Base-by-base conservation (phyloP, 2,797 vertebrate species). In the Darevskia nairensis region DNA sequence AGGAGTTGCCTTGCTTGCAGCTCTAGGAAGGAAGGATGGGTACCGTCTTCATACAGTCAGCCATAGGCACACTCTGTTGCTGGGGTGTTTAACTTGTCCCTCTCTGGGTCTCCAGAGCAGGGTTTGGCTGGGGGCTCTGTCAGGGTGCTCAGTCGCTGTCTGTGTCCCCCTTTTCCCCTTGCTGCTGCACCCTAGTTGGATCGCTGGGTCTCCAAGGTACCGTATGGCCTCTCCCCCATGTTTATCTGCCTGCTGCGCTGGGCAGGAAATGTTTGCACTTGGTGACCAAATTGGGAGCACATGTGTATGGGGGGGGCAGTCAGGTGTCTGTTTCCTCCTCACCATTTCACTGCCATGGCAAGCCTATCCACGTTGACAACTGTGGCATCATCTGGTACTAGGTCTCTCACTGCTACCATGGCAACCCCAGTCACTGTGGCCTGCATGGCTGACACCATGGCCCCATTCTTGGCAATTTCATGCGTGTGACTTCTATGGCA, bases 181-280 rank as follows among this genome's bases (percentile, higher is more conserved):
- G 91, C 94, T 95, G 94, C 89, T 86, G 90, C 80, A 90, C 92
- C 89, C 90, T 92, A 95, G 95, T 86, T 95, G 94, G 93, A 94
- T 91, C 93, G 91, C 93, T 96, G 95, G 95, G 94, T 96, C 59
- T 94, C 96, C 83, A 93, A 96, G 95, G 94, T 95, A 92, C 91
- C 89, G 94, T 90, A 90, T 13, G 64, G 69, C 85, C 59, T 55
- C 15, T 44, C 84, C 76, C 74, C 55, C 50, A 10, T 86, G 35
- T 82, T 80, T 66, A 35, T 75, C 86, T 77, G 82, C 71, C 89
- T 90, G 82, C 55, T 68, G 71, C 69, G 82, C 64, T 61, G 91
- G 93, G 92, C 92, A 94, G 93, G 93, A 92, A 90, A 91, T 93
- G 93, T 94, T 95, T 92, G 92, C 87, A 81, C 84, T 85, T 82